Evolutionary conservation across 2,888 invertebrate species (phyloP), one percentile per base, ranked within the genome.

Genomic region (Argynnis bischoffii): DNA sequence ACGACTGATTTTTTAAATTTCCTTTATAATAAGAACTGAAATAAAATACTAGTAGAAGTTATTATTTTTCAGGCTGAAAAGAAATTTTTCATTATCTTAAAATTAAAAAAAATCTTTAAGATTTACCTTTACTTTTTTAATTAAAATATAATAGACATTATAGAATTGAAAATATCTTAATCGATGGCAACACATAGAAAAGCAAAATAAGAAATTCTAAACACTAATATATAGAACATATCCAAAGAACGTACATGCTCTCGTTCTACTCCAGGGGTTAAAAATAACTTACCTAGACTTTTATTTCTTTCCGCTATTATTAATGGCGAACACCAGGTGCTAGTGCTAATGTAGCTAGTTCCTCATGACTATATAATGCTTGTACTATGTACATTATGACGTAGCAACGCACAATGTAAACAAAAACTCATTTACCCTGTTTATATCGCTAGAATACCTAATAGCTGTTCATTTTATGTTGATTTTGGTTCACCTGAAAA

Each of bases 321-420:
- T 54, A 60, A 60, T 66, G 54, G 65, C 65, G 59, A 48, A 47
- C 41, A 53, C 41, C 65, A 66, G 59, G 65, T 60, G 65, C 13
- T 54, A 47, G 47, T 55, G 18, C 53, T 59, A 66, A 66, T 59
- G 53, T 47, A 47, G 15, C 50, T 51, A 13, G 48, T 47, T 35
- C 61, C 48, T 60, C 65, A 54, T 66, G 59, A 59, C 59, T 66
- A 54, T 54, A 47, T 66, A 66, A 66, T 59, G 41, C 4, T 41
- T 41, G 35, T 11, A 41, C 35, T 41, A 2, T n/a, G 11, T 60
- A 66, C 47, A 54, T 57, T 66, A 66, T 66, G 59, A 66, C 59
- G 56, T 16, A 66, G 54, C 53, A 59, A 59, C 47, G 26, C 65
- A 65, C 48, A 35, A 46, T 59, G 65, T 65, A 65, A 59, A 65